Conservation (phyloP, 2,888 invertebrate genomes). For the Chrysolina oricalcia region DNA sequence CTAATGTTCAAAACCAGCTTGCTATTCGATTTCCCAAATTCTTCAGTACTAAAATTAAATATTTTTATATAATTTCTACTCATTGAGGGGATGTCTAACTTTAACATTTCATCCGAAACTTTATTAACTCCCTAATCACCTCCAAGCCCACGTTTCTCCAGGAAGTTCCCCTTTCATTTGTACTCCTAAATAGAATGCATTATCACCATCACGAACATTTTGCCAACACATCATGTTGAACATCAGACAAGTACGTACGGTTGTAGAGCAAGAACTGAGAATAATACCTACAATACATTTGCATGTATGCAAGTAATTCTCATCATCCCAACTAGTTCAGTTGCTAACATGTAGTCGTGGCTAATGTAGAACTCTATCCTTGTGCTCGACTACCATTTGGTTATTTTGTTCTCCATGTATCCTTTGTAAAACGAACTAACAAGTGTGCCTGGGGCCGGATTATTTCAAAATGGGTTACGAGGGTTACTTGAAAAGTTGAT, state of each 20-base stretch:
- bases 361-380: slow-evolving; percentile 34
- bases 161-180: neutral
- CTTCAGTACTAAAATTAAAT: too few species aligned
- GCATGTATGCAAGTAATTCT: slow-evolving; percentile 40
- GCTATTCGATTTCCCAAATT: too few species aligned
- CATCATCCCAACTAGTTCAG: slow-evolving; percentile 30
- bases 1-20: too few species aligned
- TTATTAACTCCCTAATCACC: too few species aligned
- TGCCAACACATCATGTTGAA: slow-evolving; percentile 13
- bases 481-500: slow-evolving; percentile 15
- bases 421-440: slow-evolving; percentile 7
- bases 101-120: too few species aligned
- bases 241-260: slow-evolving; percentile 8
- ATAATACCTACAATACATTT: slow-evolving; percentile 27
- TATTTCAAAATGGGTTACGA: neutral
- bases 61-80: too few species aligned
- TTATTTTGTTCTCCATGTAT: neutral
- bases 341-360: slow-evolving; percentile 34
- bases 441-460: neutral
- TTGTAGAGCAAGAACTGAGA: neutral
- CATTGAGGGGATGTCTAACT: too few species aligned
- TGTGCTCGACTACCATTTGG: slow-evolving; percentile 12
- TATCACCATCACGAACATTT: neutral
- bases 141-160: too few species aligned
- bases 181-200: neutral